phyloP scores from a whole-genome alignment of 1,140 invertebrate genomes.

The Galleria mellonella region DNA sequence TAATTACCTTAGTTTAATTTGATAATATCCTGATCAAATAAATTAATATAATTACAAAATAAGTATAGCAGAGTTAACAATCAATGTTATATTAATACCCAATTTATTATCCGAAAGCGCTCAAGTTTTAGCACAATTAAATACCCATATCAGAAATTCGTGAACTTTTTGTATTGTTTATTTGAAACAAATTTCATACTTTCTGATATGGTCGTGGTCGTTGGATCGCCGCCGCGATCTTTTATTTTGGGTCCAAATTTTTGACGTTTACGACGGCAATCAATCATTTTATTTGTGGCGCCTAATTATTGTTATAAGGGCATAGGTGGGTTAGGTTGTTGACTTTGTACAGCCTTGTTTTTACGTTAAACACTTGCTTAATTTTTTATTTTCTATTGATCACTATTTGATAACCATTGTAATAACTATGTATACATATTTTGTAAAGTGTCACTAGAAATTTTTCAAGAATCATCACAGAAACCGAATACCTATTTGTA shows the following conservation, averaged over 20 bases:
- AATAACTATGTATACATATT: no score
- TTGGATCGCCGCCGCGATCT: conserved; percentile 21
- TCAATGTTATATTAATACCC: no score
- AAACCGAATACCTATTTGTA: no score
- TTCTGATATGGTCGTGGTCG: conserved; percentile 36
- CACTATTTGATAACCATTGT: no score
- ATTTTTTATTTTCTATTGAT: conserved; percentile 9
- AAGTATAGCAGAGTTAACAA: no score
- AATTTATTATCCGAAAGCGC: no score
- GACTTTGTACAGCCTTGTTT: conserved; percentile 19
- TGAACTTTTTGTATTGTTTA: conserved; percentile 11
- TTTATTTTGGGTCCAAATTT: conserved; percentile 40
- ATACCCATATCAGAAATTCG: conserved; percentile 3
- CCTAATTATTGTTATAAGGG: conserved; percentile 34
- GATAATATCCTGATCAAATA: no score
- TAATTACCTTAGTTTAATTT: no score
- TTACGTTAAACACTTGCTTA: not conserved
- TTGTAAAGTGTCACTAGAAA: no score
- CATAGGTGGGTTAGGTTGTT: conserved; percentile 18
- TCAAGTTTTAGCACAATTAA: conserved; percentile 5
- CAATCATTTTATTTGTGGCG: conserved; percentile 39
- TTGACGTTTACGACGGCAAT: conserved; percentile 46
- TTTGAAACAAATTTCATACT: conserved; percentile 19
- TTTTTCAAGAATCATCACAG: no score
- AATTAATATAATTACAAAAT: no score